Conservation (phyloP, 2,797 vertebrate species). For the Microchirus variegatus region DNA sequence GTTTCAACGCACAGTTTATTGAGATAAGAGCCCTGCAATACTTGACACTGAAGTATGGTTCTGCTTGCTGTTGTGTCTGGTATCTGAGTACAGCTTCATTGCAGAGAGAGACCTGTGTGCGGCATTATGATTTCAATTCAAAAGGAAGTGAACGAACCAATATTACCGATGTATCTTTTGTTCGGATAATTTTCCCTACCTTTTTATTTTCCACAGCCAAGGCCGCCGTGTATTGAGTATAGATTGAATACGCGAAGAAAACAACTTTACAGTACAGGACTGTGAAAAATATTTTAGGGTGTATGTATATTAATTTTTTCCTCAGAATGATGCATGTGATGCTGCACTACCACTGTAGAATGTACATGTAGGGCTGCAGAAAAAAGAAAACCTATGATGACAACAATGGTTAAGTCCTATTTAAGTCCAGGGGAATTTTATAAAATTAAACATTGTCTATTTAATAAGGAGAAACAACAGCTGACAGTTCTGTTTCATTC, state of each 20-base stretch:
- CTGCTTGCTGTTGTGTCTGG: constrained; percentile 26
- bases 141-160: constrained; percentile 41
- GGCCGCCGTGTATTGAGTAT: constrained; percentile 1
- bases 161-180: constrained; percentile 28
- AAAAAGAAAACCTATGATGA: too few species aligned
- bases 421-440: background rate
- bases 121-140: constrained; percentile 31
- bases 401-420: too few species aligned
- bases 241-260: constrained; percentile 15
- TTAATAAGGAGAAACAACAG: background rate
- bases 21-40: constrained; percentile 34
- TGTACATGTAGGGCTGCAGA: too few species aligned
- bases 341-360: constrained; percentile 19
- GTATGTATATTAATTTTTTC: constrained; percentile 12
- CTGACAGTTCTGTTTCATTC: too few species aligned
- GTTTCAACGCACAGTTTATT: constrained; percentile 27
- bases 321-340: background rate
- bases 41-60: constrained; percentile 46
- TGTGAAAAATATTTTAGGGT: constrained; percentile 8
- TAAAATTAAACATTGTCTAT: background rate
- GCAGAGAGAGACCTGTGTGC: constrained; percentile 22
- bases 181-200: constrained; percentile 21
- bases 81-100: constrained; percentile 18
- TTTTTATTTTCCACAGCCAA: constrained; percentile 27
- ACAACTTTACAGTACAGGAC: background rate